Percentiles rank a stretch among this genome's conserved stretches.
phyloP scores from a whole-genome alignment of 2,888 invertebrate species.

The Chesias legatella region DNA sequence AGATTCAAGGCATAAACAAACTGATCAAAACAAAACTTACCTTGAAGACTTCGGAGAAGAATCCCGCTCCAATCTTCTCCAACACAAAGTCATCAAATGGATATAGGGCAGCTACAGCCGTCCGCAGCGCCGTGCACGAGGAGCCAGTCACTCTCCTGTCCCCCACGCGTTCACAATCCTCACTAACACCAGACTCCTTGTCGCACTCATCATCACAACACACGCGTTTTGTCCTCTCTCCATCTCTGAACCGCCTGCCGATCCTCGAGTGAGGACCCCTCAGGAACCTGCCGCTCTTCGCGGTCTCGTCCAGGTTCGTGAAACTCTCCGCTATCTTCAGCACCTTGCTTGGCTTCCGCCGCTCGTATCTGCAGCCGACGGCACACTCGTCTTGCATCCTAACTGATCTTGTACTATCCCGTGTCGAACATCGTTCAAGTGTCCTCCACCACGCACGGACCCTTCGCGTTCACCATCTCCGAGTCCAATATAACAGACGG shows the following conservation, averaged over 20 bases:
- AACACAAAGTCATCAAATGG: conserved; percentile 95
- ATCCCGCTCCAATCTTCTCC: conserved; percentile 96
- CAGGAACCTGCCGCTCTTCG: conserved; percentile 69
- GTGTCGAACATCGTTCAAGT: conserved; percentile 74
- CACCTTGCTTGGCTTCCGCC: conserved; percentile 75
- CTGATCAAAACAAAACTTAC: conserved; percentile 77
- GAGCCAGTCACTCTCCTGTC: conserved; percentile 71
- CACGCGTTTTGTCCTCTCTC: conserved; percentile 65
- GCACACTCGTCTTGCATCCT: conserved; percentile 76
- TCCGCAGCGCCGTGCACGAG: conserved; percentile 93
- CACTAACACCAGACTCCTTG: conserved; percentile 76
- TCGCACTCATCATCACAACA: conserved; percentile 75
- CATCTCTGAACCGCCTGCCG: conserved; percentile 57
- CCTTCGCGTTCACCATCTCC: conserved; percentile 50
- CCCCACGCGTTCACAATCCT: conserved; percentile 69
- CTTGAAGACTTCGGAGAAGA: conserved; percentile 99
- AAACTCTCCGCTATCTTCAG: conserved; percentile 78
- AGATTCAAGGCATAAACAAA: no score
- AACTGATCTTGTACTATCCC: conserved; percentile 66
- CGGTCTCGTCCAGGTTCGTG: conserved; percentile 74
- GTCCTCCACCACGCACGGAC: conserved; percentile 52
- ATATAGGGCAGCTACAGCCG: conserved; percentile 94
- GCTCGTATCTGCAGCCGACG: conserved; percentile 68
- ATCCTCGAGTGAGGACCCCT: conserved; percentile 68
- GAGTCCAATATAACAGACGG: conserved; percentile 52